Evolutionary conservation across 2,797 vertebrate genomes (phyloP).

Genomic region (Stomatorhinus walkeri): DNA sequence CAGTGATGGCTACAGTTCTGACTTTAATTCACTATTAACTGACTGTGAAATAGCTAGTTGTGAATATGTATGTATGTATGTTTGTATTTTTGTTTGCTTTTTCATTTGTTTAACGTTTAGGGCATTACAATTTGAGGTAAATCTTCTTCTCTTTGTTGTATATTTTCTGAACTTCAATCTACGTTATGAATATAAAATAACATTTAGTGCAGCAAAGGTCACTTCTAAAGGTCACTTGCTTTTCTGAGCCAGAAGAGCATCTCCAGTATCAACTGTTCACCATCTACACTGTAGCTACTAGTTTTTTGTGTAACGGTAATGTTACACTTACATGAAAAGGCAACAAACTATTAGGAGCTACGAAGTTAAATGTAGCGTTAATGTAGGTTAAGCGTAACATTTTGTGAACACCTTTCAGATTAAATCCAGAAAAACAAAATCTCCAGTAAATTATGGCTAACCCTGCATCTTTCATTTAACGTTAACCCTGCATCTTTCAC

Average conservation of each 20-base stretch:
- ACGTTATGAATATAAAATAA: background rate
- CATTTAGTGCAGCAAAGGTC: background rate
- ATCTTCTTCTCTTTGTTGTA: background rate
- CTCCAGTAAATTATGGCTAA: background rate
- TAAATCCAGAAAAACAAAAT: background rate
- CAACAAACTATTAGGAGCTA: background rate
- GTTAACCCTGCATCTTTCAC: background rate
- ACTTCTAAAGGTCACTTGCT: constrained; percentile 6
- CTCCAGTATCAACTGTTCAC: background rate
- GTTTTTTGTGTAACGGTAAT: background rate
- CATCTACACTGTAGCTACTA: background rate
- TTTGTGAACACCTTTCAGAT: background rate
- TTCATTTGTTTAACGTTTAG: background rate
- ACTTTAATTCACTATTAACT: background rate
- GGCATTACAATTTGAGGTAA: background rate
- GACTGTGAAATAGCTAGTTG: background rate
- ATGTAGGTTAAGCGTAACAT: background rate
- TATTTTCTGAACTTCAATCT: background rate
- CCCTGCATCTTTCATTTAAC: background rate
- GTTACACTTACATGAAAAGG: background rate
- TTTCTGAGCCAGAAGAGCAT: background rate
- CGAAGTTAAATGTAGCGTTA: background rate
- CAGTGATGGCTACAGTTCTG: background rate
- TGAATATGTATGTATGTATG: background rate
- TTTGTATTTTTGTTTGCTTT: background rate